These are phyloP conservation scores for Pseudoips prasinana DNA, from an alignment of 2,888 invertebrate species.

Conservation along the genomic window DNA sequence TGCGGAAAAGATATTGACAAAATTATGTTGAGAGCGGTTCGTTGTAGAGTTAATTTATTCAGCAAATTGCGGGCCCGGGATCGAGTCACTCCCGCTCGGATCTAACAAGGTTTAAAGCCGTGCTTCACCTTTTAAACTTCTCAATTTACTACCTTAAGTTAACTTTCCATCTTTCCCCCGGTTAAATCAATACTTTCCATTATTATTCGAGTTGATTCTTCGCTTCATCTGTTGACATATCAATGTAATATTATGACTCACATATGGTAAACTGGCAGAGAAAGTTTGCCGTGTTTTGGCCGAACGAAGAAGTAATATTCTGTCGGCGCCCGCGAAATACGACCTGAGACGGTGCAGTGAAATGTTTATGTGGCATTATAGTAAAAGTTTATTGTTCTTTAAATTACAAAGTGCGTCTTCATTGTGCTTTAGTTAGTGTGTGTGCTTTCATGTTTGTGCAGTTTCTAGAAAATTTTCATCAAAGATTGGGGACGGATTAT, in stretches of 20 bases:
- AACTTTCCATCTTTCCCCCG: too few relatives aligned
- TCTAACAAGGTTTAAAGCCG: slow-evolving; percentile 23
- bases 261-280: slow-evolving; percentile 35
- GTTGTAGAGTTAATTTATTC: slow-evolving; percentile 33
- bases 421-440: slow-evolving; percentile 31
- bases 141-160: not conserved
- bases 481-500: too few relatives aligned
- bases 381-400: slow-evolving; percentile 43
- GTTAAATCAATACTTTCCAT: slow-evolving; percentile 5
- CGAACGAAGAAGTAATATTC: slow-evolving; percentile 47
- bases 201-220: slow-evolving; percentile 7
- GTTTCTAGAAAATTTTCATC: slow-evolving; percentile 2
- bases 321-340: slow-evolving; percentile 32
- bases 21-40: slow-evolving; percentile 26
- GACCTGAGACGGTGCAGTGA: slow-evolving; percentile 31
- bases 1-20: slow-evolving; percentile 25
- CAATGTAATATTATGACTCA: slow-evolving; percentile 20
- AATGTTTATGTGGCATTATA: slow-evolving; percentile 40
- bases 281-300: slow-evolving; percentile 49
- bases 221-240: slow-evolving; percentile 13
- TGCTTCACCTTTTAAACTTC: slow-evolving; percentile 16
- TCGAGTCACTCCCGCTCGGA: slow-evolving; percentile 24
- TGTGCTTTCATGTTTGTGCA: slow-evolving; percentile 25
- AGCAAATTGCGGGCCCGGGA: slow-evolving; percentile 28
- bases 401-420: slow-evolving; percentile 25